Percentiles rank a stretch among this genome's conserved stretches.
Evolutionary conservation across 1,140 invertebrate species (phyloP).

Genomic region (Cheumatopsyche charites): DNA sequence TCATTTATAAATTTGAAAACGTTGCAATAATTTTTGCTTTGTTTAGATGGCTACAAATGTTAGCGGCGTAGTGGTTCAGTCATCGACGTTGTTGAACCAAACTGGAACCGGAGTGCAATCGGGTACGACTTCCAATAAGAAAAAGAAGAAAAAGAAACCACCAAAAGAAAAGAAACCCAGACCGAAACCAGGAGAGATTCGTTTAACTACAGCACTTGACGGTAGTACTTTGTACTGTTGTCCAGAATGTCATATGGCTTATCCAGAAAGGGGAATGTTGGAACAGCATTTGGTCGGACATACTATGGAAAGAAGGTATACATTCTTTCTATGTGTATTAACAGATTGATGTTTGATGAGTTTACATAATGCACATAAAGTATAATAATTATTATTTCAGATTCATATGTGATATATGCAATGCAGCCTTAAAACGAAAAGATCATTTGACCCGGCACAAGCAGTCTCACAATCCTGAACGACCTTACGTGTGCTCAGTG

Average conservation of each 20-base stretch:
- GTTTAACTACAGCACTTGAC: conserved; percentile 79
- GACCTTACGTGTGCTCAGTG: conserved; percentile 81
- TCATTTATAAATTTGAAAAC: neutral
- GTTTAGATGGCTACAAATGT: conserved; percentile 53
- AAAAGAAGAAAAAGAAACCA: conserved; percentile 83
- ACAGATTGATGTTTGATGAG: too few relatives aligned
- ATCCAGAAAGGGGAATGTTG: conserved; percentile 78
- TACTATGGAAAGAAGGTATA: conserved; percentile 72
- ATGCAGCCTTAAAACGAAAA: conserved; percentile 81
- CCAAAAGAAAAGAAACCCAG: conserved; percentile 80
- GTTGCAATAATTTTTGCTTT: conserved; percentile 7
- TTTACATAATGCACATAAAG: conserved; percentile 4
- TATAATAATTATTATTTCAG: conserved; percentile 51
- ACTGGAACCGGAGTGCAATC: conserved; percentile 53
- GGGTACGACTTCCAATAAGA: conserved; percentile 65
- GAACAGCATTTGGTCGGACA: conserved; percentile 83
- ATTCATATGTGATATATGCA: conserved; percentile 86
- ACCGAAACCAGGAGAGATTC: conserved; percentile 81
- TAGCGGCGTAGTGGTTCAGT: conserved; percentile 63
- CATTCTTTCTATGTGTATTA: neutral
- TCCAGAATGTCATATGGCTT: conserved; percentile 85
- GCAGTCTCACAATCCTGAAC: conserved; percentile 80
- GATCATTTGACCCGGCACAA: conserved; percentile 82
- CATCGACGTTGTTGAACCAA: conserved; percentile 62
- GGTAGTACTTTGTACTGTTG: conserved; percentile 84